Percentiles rank a stretch among this genome's conserved stretches.
Evolutionary conservation across 2,888 invertebrate species (phyloP).

Genomic region (Carcina quercana): DNA sequence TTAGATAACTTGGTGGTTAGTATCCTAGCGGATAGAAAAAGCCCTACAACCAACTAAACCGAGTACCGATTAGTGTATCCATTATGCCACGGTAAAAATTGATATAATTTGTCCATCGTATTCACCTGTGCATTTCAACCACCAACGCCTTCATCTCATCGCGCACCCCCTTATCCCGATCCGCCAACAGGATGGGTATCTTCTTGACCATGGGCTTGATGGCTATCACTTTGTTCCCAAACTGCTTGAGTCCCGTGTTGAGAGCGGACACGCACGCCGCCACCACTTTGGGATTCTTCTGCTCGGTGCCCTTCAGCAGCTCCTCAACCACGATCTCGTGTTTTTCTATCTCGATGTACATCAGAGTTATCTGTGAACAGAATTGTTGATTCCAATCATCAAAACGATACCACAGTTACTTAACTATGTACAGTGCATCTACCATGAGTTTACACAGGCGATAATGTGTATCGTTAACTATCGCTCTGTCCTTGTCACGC

Average conservation of each 20-base stretch:
- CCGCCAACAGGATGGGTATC: constrained; percentile 87
- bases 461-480: no score
- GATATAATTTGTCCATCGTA: no score
- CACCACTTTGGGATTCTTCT: constrained; percentile 97
- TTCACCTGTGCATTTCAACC: constrained; percentile 94
- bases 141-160: constrained; percentile 94
- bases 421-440: no score
- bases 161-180: constrained; percentile 92
- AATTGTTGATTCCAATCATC: neutral
- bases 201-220: constrained; percentile 94
- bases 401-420: no score
- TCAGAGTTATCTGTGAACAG: constrained; percentile 84
- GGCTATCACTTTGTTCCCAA: constrained; percentile 92
- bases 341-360: constrained; percentile 98
- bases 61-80: no score
- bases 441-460: no score
- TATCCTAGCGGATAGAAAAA: no score
- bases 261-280: constrained; percentile 86
- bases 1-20: no score
- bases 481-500: no score
- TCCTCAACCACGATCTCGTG: constrained; percentile 93
- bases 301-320: constrained; percentile 93
- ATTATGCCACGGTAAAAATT: no score
- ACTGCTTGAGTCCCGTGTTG: constrained; percentile 87
- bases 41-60: no score